Evolutionary conservation across 2,888 invertebrate genomes (phyloP).

Genomic region (Gryllus longicercus): DNA sequence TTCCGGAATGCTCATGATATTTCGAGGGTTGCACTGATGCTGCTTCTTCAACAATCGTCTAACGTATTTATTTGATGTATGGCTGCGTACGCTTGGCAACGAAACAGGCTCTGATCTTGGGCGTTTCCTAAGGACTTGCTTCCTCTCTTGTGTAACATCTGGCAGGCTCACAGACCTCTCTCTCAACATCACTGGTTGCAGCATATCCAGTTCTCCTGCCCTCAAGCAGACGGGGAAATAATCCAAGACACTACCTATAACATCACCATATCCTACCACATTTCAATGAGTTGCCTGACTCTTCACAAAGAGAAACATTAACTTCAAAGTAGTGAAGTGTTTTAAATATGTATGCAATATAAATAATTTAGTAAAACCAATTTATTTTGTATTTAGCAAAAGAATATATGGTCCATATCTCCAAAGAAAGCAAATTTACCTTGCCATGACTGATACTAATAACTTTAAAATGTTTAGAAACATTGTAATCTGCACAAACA

Average conservation of each 20-base stretch:
- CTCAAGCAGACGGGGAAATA: background rate
- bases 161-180: background rate
- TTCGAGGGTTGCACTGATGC: background rate
- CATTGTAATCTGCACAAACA: too few species aligned
- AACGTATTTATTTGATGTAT: background rate
- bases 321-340: too few species aligned
- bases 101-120: background rate
- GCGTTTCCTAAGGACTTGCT: background rate
- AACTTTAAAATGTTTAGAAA: too few species aligned
- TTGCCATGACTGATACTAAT: too few species aligned
- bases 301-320: too few species aligned
- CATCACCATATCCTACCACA: too few species aligned
- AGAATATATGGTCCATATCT: too few species aligned
- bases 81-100: background rate
- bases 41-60: background rate
- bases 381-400: too few species aligned
- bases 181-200: background rate
- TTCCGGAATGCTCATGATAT: constrained; percentile 2
- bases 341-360: too few species aligned
- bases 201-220: background rate
- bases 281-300: too few species aligned
- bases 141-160: background rate
- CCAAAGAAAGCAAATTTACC: too few species aligned
- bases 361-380: too few species aligned
- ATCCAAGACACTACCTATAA: background rate